Evolutionary conservation across 2,113 vertebrate species (phyloP), one percentile per base, ranked within the genome.

Genomic region (Rhinoderma darwinii): DNA sequence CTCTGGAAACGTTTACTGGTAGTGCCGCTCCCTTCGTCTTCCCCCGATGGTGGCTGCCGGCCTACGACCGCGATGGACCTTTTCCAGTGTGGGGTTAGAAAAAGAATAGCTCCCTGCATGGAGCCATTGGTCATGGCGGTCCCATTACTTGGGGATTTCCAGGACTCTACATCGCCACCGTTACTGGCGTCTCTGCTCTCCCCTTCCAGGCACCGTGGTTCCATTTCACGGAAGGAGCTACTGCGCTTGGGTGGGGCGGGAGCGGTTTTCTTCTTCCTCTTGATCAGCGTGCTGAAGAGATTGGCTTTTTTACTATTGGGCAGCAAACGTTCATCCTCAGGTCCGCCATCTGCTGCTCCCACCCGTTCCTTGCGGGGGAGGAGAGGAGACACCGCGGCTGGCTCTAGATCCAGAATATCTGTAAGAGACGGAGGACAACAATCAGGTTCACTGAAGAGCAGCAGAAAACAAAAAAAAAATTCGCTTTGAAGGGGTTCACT

Each of bases 211-310:
- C 0, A 92, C 87, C 88, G 90, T 88, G 95, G 94, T 0, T 98
- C 97, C 92, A 93, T 95, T 84, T 98, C 97, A 44, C 96, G 92
- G 93, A 99, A 99, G 74, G 98, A 99, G 59, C 97, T 98, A 94
- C 97, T 99, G 83, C 98, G 96, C 82, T 97, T 98, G 0, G 98
- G 98, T 0, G 98, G 98, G 0, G 96, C 92, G 0, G 98, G 98
- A 0, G 98, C 98, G 0, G 95, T 98, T 86, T 97, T 99, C 89
- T 97, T 99, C 95, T 99, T 99, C 91, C 97, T 98, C 94, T 98
- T 99, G 89, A 99, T 99, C 85, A 97, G 95, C 87, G 95, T 96
- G 0, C 97, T 96, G 87, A 99, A 96, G 70, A 97, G 90, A 88
- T 96, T 97, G 90, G 95, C 94, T 66, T 97, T 96, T 68, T 96